Base-by-base conservation (phyloP, 2,797 vertebrate species). In the Momotus momota region DNA sequence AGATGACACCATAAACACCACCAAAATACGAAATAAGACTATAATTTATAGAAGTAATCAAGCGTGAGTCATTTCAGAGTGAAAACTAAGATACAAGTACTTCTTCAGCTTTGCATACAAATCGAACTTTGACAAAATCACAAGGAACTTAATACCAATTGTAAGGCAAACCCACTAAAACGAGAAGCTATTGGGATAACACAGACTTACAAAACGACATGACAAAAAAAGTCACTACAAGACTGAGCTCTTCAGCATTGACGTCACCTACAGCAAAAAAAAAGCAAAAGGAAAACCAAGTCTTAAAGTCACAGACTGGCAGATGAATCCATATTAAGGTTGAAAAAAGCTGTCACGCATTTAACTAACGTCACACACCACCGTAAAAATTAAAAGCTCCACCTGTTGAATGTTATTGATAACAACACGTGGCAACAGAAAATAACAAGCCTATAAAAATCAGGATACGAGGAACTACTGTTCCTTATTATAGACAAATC, bases 321-420 rank as follows among this genome's bases (percentile, higher is more conserved):
- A 2, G 3, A 10, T 3, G 14, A 1, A 3, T 2, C 1, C 41
- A 2, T 2, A 3, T 6, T 9, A 7, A 11, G 5, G 3, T 0
- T 7, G 31, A 16, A 17, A 40, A 20, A 55, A 22, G 55, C 12
- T n/a, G 60, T 20, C 26, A 38, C 6, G 38, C 60, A 19, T 26
- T 40, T 26, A 35, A 35, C 35, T 35, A 35, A 35, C 35, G 35
- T 35, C 35, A 35, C 35, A 8, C 35, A 35, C 35, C 8, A 15
- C 61, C 9, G 61, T 40, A 21, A 11, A 6, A 12, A 12, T 14
- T 31, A 14, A 26, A 35, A 41, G 27, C 61, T 25, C 10, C 64
- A 46, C 43, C 31, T 66, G 41, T 31, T 25, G 43, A 6, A n/a
- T 21, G 10, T 16, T 7, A 46, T 4, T 23, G 41, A 12, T 16